phyloP scores from a whole-genome alignment of 2,113 vertebrate genomes.

The Phalacrocorax brasilianus region DNA sequence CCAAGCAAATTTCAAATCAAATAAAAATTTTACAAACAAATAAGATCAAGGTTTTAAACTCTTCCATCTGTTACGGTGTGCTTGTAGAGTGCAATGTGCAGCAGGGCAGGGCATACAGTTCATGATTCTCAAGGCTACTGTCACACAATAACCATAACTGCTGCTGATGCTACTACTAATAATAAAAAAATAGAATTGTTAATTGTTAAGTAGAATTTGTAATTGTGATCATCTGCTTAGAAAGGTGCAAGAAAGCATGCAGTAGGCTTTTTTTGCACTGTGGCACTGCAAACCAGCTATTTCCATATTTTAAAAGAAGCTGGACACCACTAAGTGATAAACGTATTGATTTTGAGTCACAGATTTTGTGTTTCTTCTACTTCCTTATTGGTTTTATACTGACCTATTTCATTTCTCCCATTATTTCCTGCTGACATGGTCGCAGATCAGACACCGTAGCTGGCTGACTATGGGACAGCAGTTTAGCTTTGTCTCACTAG shows the following conservation, averaged over 20 bases:
- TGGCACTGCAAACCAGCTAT: background rate
- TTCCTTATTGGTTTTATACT: background rate
- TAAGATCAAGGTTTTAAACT: slow-evolving; percentile 5
- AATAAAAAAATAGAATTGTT: background rate
- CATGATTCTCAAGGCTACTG: background rate
- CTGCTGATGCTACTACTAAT: background rate
- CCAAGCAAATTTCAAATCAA: background rate
- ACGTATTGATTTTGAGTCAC: background rate
- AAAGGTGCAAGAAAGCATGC: background rate
- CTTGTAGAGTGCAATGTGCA: background rate
- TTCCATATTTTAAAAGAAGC: background rate
- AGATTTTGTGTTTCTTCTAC: background rate
- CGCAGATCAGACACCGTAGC: rapidly evolving
- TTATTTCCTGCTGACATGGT: background rate
- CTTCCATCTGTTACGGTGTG: background rate
- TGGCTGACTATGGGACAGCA: background rate
- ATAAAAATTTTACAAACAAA: background rate
- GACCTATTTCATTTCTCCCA: background rate
- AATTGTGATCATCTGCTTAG: background rate
- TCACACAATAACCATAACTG: background rate
- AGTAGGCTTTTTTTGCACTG: background rate
- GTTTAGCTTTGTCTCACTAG: background rate
- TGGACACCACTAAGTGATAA: background rate
- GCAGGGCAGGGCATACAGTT: background rate
- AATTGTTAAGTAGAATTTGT: background rate